Evolutionary conservation across 2,888 invertebrate species (phyloP).

Genomic region (Eilema sororculum): DNA sequence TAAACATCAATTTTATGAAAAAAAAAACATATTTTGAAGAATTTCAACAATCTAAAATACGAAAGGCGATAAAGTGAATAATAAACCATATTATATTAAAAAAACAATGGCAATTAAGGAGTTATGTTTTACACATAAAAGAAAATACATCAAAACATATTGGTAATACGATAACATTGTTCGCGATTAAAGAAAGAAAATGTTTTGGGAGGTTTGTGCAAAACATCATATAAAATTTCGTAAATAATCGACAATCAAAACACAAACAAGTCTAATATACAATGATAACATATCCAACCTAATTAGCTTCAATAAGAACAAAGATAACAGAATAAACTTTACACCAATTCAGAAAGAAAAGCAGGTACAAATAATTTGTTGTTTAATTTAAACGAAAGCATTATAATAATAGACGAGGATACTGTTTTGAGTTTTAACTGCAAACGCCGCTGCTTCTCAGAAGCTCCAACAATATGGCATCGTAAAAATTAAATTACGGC

Average conservation of each 20-base stretch:
- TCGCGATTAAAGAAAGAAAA: constrained; percentile 10
- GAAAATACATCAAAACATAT: neutral
- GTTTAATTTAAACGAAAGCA: constrained; percentile 42
- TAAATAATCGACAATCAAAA: constrained; percentile 29
- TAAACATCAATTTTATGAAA: too few species aligned
- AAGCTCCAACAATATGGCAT: constrained; percentile 75
- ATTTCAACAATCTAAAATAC: too few species aligned
- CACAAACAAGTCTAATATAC: constrained; percentile 29
- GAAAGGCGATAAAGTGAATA: too few species aligned
- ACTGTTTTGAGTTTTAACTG: constrained; percentile 67
- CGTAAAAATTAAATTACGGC: constrained; percentile 82
- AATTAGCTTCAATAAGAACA: constrained; percentile 46
- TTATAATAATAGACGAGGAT: constrained; percentile 54
- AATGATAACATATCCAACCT: constrained; percentile 33
- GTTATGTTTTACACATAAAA: neutral
- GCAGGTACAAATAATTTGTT: constrained; percentile 29
- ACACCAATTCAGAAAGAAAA: constrained; percentile 18
- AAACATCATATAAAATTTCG: constrained; percentile 27
- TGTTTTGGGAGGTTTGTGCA: neutral
- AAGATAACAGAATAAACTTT: constrained; percentile 34
- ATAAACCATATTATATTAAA: neutral
- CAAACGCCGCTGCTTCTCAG: constrained; percentile 69
- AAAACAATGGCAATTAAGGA: neutral
- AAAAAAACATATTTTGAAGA: too few species aligned
- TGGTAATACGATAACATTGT: constrained; percentile 4